phyloP scores from a whole-genome alignment of 2,888 invertebrate species.

The Dione vanillae region DNA sequence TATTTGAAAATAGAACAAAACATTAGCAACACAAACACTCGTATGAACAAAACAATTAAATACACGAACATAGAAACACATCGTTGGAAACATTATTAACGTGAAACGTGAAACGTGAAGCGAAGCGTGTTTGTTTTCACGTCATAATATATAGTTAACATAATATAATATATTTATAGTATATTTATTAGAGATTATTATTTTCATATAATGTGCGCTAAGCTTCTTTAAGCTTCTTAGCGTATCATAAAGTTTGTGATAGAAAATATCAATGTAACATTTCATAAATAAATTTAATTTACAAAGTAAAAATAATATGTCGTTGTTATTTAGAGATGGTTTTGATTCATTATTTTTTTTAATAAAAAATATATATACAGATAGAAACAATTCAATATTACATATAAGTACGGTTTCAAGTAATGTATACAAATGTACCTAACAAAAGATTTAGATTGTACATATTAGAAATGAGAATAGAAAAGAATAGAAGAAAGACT shows the following conservation, averaged over 20 bases:
- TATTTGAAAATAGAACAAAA: not conserved
- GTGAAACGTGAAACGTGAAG: not conserved
- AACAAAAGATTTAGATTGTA: too few relatives aligned
- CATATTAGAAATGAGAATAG: too few relatives aligned
- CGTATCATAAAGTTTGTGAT: constrained; percentile 20
- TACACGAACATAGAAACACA: constrained; percentile 47
- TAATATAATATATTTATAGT: not conserved
- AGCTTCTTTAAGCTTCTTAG: not conserved
- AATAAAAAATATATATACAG: too few relatives aligned
- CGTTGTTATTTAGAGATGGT: constrained; percentile 45
- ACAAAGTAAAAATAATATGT: constrained; percentile 35
- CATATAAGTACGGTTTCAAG: too few relatives aligned
- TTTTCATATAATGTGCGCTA: not conserved
- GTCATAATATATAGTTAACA: not conserved
- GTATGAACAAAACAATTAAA: constrained; percentile 44
- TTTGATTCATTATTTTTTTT: not conserved
- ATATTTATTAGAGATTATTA: not conserved
- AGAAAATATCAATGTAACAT: constrained; percentile 26
- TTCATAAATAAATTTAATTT: constrained; percentile 24
- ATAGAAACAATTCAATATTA: too few relatives aligned
- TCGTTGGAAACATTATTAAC: constrained; percentile 8
- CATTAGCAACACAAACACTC: constrained; percentile 45
- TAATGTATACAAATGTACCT: too few relatives aligned
- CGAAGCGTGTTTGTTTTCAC: constrained; percentile 45
- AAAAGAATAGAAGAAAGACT: too few relatives aligned